phyloP scores from a whole-genome alignment of 2,113 vertebrate species.

The Eonycteris spelaea region DNA sequence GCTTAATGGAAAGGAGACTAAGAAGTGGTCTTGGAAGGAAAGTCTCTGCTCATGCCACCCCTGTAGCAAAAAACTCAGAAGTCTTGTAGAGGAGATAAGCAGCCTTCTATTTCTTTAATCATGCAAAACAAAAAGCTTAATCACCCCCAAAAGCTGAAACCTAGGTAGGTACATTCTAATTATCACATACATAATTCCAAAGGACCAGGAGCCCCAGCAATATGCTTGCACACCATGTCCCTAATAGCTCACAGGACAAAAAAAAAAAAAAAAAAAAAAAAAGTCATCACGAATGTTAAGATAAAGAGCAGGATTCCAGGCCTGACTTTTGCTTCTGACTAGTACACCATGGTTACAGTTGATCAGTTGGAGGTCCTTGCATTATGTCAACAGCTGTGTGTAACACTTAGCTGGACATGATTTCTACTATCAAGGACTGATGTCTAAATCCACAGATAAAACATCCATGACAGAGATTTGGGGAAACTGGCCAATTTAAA shows the following conservation, averaged over 20 bases:
- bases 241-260: neutral
- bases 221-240: neutral
- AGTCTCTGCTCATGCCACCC: neutral
- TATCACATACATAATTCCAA: neutral
- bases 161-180: neutral
- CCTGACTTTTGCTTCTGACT: neutral
- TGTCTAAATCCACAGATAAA: neutral
- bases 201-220: neutral
- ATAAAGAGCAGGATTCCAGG: neutral
- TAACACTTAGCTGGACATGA: neutral
- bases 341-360: neutral
- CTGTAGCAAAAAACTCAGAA: neutral
- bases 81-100: neutral
- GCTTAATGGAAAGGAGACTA: neutral
- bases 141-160: neutral
- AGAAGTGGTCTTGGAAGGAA: neutral
- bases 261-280: too few relatives aligned
- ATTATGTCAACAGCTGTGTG: neutral
- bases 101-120: neutral
- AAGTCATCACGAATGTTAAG: neutral
- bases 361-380: neutral
- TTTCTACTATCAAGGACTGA: neutral
- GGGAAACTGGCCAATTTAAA: neutral
- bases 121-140: neutral
- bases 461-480: neutral